phyloP scores from a whole-genome alignment of 2,797 vertebrate genomes.

The Cottoperca gobio region DNA sequence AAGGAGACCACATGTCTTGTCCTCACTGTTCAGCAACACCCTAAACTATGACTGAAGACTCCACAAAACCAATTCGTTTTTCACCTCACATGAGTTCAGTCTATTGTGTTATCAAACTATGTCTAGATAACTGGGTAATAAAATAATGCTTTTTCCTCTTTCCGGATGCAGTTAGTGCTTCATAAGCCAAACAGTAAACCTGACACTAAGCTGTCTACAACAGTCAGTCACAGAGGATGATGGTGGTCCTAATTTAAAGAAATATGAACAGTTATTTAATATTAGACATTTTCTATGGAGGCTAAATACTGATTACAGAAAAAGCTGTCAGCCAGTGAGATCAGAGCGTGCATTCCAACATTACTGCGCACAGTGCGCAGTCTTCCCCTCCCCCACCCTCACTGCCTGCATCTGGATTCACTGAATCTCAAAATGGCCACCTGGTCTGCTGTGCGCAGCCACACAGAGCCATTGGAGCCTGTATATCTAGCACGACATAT shows the following conservation, averaged over 20 bases:
- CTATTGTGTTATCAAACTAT: slow-evolving; percentile 17
- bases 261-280: not conserved
- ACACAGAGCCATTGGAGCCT: slow-evolving; percentile 41
- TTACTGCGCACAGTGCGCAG: slow-evolving; percentile 66
- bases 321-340: slow-evolving; percentile 51
- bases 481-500: slow-evolving; percentile 29
- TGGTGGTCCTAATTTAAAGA: slow-evolving; percentile 5
- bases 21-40: slow-evolving; percentile 25
- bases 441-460: slow-evolving; percentile 67
- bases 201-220: slow-evolving; percentile 18
- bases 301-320: slow-evolving; percentile 35
- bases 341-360: slow-evolving; percentile 71
- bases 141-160: slow-evolving; percentile 14
- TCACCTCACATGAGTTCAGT: not conserved
- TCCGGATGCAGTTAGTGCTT: slow-evolving; percentile 1
- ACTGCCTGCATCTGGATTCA: slow-evolving; percentile 76
- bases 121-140: slow-evolving; percentile 1
- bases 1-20: slow-evolving; percentile 2
- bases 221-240: slow-evolving; percentile 4
- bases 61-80: not conserved
- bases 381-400: slow-evolving; percentile 67
- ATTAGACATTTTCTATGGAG: slow-evolving; percentile 1
- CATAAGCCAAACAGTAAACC: slow-evolving; percentile 27
- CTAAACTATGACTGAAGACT: slow-evolving; percentile 6
- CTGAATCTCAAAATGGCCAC: slow-evolving; percentile 85